Percentiles rank a stretch among this genome's conserved stretches.
Conservation (phyloP, 2,888 invertebrate genomes). For the Cetonia aurata region DNA sequence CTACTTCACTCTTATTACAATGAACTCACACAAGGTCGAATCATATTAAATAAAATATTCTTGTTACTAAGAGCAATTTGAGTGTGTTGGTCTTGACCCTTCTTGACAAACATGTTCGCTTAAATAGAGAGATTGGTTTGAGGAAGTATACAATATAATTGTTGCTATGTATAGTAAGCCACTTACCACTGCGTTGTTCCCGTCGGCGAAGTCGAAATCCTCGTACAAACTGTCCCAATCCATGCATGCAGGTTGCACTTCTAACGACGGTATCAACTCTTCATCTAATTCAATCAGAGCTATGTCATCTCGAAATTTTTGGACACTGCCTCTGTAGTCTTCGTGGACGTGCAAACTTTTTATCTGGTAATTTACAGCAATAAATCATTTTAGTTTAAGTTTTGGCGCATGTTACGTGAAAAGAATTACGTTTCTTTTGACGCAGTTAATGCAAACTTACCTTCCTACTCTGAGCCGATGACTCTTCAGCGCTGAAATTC, state of each 20-base stretch:
- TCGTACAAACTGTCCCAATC: constrained; percentile 51
- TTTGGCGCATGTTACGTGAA: not conserved
- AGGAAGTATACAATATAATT: too few species aligned
- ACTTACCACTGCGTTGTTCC: constrained; percentile 54
- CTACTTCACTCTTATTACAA: too few species aligned
- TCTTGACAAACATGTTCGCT: too few species aligned
- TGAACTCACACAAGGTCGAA: too few species aligned
- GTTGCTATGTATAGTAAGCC: not conserved
- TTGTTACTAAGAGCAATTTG: too few species aligned
- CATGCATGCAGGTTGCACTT: constrained; percentile 62
- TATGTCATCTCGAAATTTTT: constrained; percentile 58
- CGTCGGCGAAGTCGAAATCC: constrained; percentile 40
- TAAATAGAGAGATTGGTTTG: too few species aligned
- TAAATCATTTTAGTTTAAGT: too few species aligned
- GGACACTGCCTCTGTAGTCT: constrained; percentile 53
- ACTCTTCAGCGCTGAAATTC: constrained; percentile 54
- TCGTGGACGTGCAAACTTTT: constrained; percentile 50
- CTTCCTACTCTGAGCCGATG: constrained; percentile 12
- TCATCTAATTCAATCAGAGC: constrained; percentile 58
- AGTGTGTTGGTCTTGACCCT: too few species aligned
- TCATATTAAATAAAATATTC: too few species aligned
- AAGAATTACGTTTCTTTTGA: not conserved
- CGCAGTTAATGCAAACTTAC: not conserved
- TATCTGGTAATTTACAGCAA: constrained; percentile 49
- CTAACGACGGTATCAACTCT: constrained; percentile 55